phyloP scores from a whole-genome alignment of 2,113 vertebrate species.

The Zingel zingel region DNA sequence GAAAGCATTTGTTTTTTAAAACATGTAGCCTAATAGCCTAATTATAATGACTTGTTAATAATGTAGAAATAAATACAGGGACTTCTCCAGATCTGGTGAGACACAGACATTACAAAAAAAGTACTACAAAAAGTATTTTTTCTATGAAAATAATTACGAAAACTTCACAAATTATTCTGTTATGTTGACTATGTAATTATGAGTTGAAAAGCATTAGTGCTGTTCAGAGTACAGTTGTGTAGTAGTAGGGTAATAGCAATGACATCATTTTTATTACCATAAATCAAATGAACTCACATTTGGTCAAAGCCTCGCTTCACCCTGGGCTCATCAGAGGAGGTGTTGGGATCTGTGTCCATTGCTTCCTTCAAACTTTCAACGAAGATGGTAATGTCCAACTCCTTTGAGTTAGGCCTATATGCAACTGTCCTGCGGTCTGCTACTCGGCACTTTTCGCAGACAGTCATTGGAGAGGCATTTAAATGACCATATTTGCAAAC shows the following conservation, averaged over 20 bases:
- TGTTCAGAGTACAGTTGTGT: neutral
- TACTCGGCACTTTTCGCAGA: neutral
- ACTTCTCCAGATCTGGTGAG: neutral
- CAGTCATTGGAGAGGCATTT: constrained; percentile 15
- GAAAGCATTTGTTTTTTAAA: neutral
- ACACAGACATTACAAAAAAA: neutral
- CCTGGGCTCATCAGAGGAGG: constrained; percentile 29
- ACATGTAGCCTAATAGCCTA: too few relatives aligned
- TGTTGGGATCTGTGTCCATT: constrained; percentile 16
- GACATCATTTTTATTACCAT: neutral
- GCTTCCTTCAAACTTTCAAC: constrained; percentile 13
- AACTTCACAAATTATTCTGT: neutral
- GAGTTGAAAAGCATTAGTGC: neutral
- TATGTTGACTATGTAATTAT: neutral
- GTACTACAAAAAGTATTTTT: neutral
- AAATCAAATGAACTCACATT: constrained; percentile 77
- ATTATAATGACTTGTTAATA: neutral
- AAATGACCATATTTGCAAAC: neutral
- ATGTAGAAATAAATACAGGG: neutral
- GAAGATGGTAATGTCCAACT: constrained; percentile 56
- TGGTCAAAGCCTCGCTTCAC: constrained; percentile 70
- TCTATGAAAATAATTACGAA: neutral
- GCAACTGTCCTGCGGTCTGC: neutral
- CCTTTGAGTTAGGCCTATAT: neutral
- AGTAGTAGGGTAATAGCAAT: too few relatives aligned